Conservation (phyloP, 2,888 invertebrate species). For the Lampropteryx suffumata region DNA sequence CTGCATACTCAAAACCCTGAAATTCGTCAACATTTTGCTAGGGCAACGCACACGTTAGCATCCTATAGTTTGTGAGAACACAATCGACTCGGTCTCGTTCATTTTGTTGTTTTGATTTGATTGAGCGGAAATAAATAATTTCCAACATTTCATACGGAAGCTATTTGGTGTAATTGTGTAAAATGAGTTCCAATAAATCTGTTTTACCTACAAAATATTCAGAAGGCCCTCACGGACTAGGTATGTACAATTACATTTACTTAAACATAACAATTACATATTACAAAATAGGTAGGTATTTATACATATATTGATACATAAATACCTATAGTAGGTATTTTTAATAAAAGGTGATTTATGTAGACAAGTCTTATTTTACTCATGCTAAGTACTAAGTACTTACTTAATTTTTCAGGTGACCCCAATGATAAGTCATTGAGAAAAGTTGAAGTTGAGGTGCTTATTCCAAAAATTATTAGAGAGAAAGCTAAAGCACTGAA, state of each 20-base stretch:
- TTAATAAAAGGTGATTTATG: too few relatives aligned
- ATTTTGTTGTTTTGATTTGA: too few relatives aligned
- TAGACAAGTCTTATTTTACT: too few relatives aligned
- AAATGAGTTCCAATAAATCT: conserved; percentile 47
- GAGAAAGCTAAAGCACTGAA: conserved; percentile 91
- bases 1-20: too few relatives aligned
- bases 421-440: conserved; percentile 92
- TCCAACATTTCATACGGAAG: too few relatives aligned
- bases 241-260: conserved; percentile 50
- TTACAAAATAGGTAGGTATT: too few relatives aligned
- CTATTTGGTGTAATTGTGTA: not conserved
- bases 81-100: too few relatives aligned
- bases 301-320: not conserved
- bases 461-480: conserved; percentile 95
- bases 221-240: conserved; percentile 82
- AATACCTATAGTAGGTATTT: not conserved
- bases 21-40: too few relatives aligned
- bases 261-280: not conserved
- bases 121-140: conserved; percentile 43
- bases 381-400: too few relatives aligned
- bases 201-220: conserved; percentile 70
- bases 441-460: conserved; percentile 93
- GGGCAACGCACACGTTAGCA: too few relatives aligned
- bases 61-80: too few relatives aligned
- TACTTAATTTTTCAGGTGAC: conserved; percentile 90